Percentiles rank a stretch among this genome's conserved stretches.
Evolutionary conservation across 1,140 invertebrate genomes (phyloP).

Genomic region (Helicoverpa armigera): DNA sequence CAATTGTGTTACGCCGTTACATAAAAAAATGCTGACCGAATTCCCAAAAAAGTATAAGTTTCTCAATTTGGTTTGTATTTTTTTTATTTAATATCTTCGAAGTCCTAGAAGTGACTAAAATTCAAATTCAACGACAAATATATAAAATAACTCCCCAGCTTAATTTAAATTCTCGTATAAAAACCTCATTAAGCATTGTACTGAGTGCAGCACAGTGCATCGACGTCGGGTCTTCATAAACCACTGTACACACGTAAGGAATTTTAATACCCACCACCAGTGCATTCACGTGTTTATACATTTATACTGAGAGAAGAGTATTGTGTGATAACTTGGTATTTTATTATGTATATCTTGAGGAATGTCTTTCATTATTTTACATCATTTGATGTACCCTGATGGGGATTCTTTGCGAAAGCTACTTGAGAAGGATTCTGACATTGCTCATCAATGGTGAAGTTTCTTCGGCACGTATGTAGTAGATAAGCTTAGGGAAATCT

Average conservation of each 20-base stretch:
- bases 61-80: too few species aligned
- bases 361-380: not conserved
- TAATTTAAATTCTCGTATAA: not conserved
- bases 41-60: too few species aligned
- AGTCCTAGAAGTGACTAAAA: too few species aligned
- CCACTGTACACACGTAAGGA: slow-evolving; percentile 27
- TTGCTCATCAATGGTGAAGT: too few species aligned
- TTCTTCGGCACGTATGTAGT: too few species aligned
- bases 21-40: too few species aligned
- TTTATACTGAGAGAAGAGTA: not conserved
- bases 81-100: too few species aligned
- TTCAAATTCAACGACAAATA: not conserved
- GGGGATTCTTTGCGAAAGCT: too few species aligned
- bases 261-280: slow-evolving; percentile 17
- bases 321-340: not conserved
- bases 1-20: too few species aligned
- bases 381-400: not conserved
- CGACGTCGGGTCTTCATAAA: slow-evolving; percentile 15
- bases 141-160: not conserved
- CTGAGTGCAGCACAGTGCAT: not conserved
- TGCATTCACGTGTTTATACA: not conserved
- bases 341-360: not conserved
- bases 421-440: too few species aligned
- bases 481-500: too few species aligned
- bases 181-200: not conserved